Evolutionary conservation across 2,113 vertebrate species (phyloP), one percentile per base, ranked within the genome.

Genomic region (Jacana jacana): DNA sequence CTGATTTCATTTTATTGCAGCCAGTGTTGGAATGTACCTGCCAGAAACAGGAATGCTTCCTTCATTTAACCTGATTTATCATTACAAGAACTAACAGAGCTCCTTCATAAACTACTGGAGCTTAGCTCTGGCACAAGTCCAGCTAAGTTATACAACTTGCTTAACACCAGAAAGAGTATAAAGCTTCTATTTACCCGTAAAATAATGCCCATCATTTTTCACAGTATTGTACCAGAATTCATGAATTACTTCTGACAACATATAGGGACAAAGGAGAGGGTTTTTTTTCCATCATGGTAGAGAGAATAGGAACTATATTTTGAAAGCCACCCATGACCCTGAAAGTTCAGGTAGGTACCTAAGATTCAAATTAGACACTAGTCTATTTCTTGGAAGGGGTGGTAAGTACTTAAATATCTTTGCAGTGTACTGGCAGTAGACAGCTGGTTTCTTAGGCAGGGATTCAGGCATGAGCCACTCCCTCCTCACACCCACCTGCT

Each of bases 61-160:
- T 90, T 95, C 81, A 80, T 89, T 93, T 96, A 76, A 24, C 28
- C 80, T 91, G 93, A 96, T 95, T 93, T 96, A 94, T 95, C 89
- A 84, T 91, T 91, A 49, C 85, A 94, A 95, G 93, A 97, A 75
- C 58, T 93, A 95, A 92, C 85, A 96, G 64, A 78, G 58, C 89
- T 95, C 68, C 72, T 91, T 91, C 91, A 86, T 63, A 49, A 92
- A 73, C 61, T 89, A 65, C 71, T 70, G 48, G 25, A 92, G 51
- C 49, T 88, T 46, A 87, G 17, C 18, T 64, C 63, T 96, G 93
- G 93, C 91, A 75, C 28, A 75, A 76, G 18, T 72, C 85, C 92
- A 95, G 14, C 19, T 46, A 82, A 81, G 39, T 78, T 94, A 28
- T 66, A 72, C 75, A 92, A 83, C 39, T 86, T 66, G 44, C 44